Base-by-base conservation (phyloP, 1,140 invertebrate genomes). In the Cydia strobilella region DNA sequence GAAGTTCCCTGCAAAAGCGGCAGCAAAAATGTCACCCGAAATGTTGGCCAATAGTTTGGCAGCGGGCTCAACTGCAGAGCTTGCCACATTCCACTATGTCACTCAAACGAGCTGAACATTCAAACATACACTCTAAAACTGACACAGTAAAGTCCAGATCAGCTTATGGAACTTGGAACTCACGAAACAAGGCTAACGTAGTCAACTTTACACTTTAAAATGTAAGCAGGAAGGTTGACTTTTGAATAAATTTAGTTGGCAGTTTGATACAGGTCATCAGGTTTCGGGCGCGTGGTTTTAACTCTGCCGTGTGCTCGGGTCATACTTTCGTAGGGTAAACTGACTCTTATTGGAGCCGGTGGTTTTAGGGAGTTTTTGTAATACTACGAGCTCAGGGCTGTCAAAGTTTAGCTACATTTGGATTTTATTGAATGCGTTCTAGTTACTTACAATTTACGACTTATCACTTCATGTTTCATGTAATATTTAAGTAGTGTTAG, bases 41-140 rank as follows among this genome's bases (percentile, higher is more conserved):
- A 59, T 59, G 54, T 59, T 59, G 54, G 54, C 54, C 54, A 23
- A 59, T 59, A 59, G 54, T 59, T 59, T 59, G 54, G 20, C 54
- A 59, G 54, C 54, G 42, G 13, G 42, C n/a, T 23, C 15, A 59
- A 59, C 54, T 59, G 54, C 20, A 59, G 54, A 59, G 54, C 54
- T 59, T 59, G 20, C 20, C 54, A 59, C 54, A 59, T 59, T 59
- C 54, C 54, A 18, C 13, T 54, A 18, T 59, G 54, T 59, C 54
- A 59, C 54, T 23, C 20, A 23, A 59, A 59, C 54, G 18, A 59
- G 7, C 54, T 23, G 18, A 59, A 12, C 45, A 48, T 54, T 10
- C 54, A 23, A 59, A 59, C 23, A 12, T 59, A 12, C 10, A 59
- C 54, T 23, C 54, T 59, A 59, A 23, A 59, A 2, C 20, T 59